A percentile compares a stretch with the other conserved stretches of the same genome.
phyloP scores from a whole-genome alignment of 2,113 vertebrate genomes.

The Corynorhinus townsendii region DNA sequence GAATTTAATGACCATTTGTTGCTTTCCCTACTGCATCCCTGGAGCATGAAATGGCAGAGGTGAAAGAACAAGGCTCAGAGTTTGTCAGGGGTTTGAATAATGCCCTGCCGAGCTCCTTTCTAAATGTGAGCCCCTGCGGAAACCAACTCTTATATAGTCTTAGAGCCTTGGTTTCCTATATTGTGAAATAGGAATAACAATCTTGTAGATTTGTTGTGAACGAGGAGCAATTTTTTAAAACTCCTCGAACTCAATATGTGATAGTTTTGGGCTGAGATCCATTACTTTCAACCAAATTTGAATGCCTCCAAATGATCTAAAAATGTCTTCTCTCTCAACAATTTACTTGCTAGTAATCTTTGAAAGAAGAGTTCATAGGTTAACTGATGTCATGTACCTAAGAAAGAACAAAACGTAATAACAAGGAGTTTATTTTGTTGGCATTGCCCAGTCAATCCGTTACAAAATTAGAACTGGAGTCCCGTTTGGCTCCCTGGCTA shows the following conservation, averaged over 20 bases:
- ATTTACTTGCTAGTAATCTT: not conserved
- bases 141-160: not conserved
- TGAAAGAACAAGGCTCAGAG: not conserved
- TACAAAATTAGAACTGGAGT: conserved; percentile 2
- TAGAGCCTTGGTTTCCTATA: not conserved
- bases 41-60: not conserved
- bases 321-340: not conserved
- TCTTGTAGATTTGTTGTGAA: not conserved
- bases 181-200: not conserved
- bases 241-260: not conserved
- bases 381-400: not conserved
- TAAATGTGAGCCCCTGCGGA: not conserved
- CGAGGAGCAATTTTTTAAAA: not conserved
- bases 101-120: not conserved
- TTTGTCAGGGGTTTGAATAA: not conserved
- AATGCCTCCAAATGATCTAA: not conserved
- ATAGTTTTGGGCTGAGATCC: not conserved
- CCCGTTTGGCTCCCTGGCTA: not conserved
- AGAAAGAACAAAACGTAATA: not conserved
- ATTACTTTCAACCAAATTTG: not conserved
- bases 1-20: not conserved
- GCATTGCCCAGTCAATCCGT: not conserved
- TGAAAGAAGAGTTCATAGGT: not conserved
- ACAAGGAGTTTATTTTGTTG: conserved; percentile 15
- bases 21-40: not conserved